Conservation (phyloP, 2,888 invertebrate species). For the Salticus scenicus region DNA sequence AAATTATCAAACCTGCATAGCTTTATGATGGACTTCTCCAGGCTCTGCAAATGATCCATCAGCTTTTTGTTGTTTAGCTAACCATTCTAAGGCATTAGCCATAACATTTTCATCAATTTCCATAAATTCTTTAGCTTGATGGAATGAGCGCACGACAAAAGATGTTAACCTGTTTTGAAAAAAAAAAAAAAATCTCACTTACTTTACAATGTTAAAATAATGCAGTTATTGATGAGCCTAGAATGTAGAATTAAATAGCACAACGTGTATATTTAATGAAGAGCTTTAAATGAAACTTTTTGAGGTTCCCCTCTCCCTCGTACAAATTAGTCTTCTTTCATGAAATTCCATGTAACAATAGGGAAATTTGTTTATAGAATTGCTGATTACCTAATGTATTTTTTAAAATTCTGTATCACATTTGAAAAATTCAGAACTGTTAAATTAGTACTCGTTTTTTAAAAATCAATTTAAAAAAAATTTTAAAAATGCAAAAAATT, state of each 20-base stretch:
- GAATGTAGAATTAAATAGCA: neutral
- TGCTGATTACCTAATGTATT: no score
- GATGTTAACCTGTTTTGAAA: slow-evolving; percentile 75
- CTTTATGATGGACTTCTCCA: slow-evolving; percentile 76
- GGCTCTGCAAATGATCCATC: slow-evolving; percentile 76
- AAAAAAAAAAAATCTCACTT: neutral
- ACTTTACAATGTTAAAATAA: neutral
- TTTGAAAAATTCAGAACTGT: no score
- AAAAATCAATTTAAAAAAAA: no score
- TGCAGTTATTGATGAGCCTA: neutral
- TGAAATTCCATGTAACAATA: no score
- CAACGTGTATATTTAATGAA: neutral
- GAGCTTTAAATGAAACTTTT: no score
- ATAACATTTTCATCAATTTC: slow-evolving; percentile 74
- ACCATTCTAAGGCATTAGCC: slow-evolving; percentile 74
- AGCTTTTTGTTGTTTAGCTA: slow-evolving; percentile 74
- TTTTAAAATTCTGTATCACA: no score
- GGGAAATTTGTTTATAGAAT: no score
- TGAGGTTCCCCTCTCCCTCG: no score
- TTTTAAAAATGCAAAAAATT: no score
- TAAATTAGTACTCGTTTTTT: no score
- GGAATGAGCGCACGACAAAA: slow-evolving; percentile 76
- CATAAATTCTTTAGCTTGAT: slow-evolving; percentile 75
- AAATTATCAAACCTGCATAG: slow-evolving; percentile 77
- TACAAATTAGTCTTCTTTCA: no score